phyloP scores from a whole-genome alignment of 2,797 vertebrate genomes.

The Tympanoctomys barrerae region DNA sequence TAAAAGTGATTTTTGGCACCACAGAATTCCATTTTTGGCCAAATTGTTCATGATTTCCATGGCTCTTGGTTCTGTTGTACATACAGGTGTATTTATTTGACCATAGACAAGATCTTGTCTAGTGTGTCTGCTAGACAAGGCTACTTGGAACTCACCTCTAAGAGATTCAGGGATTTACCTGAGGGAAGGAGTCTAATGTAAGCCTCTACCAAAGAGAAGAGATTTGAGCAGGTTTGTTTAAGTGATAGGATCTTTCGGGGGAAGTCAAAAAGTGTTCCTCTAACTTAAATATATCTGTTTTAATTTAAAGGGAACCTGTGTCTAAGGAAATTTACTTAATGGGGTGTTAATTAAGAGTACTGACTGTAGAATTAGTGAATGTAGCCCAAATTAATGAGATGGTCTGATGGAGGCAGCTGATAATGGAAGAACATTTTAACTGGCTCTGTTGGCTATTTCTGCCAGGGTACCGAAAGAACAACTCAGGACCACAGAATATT shows the following conservation, averaged over 20 bases:
- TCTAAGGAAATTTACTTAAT: slow-evolving; percentile 75
- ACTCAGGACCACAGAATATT: not conserved
- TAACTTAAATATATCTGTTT: slow-evolving; percentile 60
- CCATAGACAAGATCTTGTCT: not conserved
- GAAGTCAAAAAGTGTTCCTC: not conserved
- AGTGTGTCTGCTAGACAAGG: not conserved
- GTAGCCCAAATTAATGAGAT: slow-evolving; percentile 65
- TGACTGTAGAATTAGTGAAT: slow-evolving; percentile 72
- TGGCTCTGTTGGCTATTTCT: slow-evolving; percentile 21
- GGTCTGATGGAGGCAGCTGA: slow-evolving; percentile 48
- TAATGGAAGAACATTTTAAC: slow-evolving; percentile 60
- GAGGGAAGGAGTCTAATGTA: not conserved
- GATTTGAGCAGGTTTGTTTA: not conserved
- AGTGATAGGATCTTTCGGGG: not conserved
- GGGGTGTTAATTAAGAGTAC: slow-evolving; percentile 60
- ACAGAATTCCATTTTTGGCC: not conserved
- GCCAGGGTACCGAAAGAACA: not conserved
- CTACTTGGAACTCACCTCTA: not conserved
- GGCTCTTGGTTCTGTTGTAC: not conserved
- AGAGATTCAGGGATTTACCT: not conserved
- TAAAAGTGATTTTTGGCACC: slow-evolving; percentile 4
- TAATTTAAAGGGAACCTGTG: slow-evolving; percentile 58
- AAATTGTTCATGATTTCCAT: not conserved
- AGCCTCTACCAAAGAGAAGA: not conserved
- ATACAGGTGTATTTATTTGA: not conserved